Base-by-base conservation (phyloP, 2,888 invertebrate species). In the Xylota segnis region DNA sequence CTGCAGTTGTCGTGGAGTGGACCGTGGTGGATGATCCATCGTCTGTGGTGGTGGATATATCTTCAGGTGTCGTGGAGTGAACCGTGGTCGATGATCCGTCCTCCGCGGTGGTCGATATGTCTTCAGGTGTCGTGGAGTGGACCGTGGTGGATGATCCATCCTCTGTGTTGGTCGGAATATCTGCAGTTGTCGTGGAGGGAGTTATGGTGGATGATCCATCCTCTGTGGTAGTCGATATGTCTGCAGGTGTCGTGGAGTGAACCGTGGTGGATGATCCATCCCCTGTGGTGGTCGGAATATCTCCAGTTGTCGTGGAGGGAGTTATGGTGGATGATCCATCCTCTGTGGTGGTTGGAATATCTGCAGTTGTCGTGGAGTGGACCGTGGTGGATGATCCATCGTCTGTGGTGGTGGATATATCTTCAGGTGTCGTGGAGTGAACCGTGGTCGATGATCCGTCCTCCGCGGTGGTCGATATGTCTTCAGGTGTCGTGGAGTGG, bases 401-500 rank as follows among this genome's bases (percentile, higher is more conserved):
- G 2, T 40, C 52, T 7, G 72, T 52, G 3, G 72, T 52, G 2
- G 72, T 18, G n/a, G 40, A 61, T 9, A 12, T 40, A 5, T 18
- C 0, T 5, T 18, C 16, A 0, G 27, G 18, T 1, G 56, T 16
- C 4, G 29, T 16, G 4, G 16, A 18, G 5, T 32, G 32, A 0
- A 2, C 56, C 4, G 54, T 54, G 0, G 54, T 56, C 1, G 61
- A 52, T 5, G 45, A 52, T 1, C 0, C 14, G 4, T 29, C n/a
- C 3, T 43, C 23, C 2, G 72, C 10, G 0, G 74, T 54, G 0
- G 74, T 14, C 0, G 65, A 45, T 5, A 2, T 23, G 14, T 32
- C 10, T n/a, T n/a, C 18, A 1, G 65, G 0, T 12, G 50, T 34
- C 0, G 50, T 4, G 0, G 47, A 14, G 4, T 12, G 32, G 0